Conservation (phyloP, 2,797 vertebrate genomes). For the Xiphorhynchus erythropygius region DNA sequence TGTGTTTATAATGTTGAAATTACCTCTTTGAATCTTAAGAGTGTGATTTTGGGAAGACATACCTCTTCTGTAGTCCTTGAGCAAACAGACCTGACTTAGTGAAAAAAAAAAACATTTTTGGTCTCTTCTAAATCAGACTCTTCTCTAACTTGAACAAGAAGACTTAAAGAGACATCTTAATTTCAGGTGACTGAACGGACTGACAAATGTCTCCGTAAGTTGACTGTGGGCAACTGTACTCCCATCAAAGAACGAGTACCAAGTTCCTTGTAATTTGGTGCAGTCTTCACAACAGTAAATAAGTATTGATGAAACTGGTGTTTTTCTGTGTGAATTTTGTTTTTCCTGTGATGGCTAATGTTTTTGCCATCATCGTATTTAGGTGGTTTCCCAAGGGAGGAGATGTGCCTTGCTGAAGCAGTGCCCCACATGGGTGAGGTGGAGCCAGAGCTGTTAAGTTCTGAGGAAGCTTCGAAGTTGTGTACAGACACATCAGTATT, state of each 20-base stretch:
- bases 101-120: not conserved
- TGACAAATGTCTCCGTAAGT: not conserved
- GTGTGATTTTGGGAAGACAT: not conserved
- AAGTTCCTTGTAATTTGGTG: not conserved
- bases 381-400: not conserved
- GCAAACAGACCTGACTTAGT: not conserved
- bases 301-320: not conserved
- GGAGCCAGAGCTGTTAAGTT: not conserved
- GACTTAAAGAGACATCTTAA: not conserved
- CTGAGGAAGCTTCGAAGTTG: not conserved
- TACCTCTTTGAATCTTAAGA: not conserved
- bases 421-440: not conserved
- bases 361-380: not conserved
- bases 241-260: not conserved
- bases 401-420: not conserved
- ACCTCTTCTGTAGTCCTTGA: not conserved
- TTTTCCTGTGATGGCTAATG: not conserved
- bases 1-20: not conserved
- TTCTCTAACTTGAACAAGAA: not conserved
- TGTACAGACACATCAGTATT: not conserved
- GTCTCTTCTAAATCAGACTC: not conserved
- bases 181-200: not conserved
- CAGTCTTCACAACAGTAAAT: not conserved
- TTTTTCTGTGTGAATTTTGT: not conserved
- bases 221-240: not conserved